Evolutionary conservation across 2,888 invertebrate genomes (phyloP).

Genomic region (Meganola albula): DNA sequence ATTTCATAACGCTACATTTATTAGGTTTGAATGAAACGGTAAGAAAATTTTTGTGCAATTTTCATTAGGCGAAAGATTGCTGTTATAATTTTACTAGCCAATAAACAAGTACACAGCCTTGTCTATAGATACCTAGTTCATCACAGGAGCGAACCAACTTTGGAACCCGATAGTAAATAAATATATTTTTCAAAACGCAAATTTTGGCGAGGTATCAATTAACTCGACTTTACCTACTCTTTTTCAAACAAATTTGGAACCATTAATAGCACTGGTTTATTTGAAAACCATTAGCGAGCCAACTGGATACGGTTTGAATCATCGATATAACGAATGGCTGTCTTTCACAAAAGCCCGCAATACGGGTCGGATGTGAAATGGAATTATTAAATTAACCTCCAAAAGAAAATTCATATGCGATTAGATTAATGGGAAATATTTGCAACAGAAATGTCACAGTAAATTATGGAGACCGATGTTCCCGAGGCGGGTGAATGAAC

Average conservation of each 20-base stretch:
- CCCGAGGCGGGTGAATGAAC: conserved; percentile 18
- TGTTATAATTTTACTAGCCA: no score
- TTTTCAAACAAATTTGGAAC: conserved; percentile 49
- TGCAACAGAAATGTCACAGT: conserved; percentile 6
- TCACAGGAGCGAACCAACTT: no score
- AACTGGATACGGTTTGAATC: conserved; percentile 51
- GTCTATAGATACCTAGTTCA: no score
- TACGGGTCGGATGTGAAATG: conserved; percentile 42
- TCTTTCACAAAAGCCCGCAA: conserved; percentile 48
- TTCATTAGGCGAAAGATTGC: no score
- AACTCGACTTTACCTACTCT: conserved; percentile 41
- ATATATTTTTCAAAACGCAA: no score
- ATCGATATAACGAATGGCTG: conserved; percentile 55
- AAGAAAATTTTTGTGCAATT: no score
- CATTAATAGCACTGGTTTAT: conserved; percentile 59
- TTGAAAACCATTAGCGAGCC: conserved; percentile 64
- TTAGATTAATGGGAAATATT: conserved; percentile 8
- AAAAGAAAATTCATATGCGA: conserved; percentile 21
- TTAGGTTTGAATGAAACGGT: conserved; percentile 13
- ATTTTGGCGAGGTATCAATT: conserved; percentile 53
- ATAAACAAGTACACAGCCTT: no score
- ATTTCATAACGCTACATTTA: conserved; percentile 8
- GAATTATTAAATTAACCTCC: conserved; percentile 39
- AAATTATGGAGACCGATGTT: conserved; percentile 19
- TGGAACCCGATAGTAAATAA: no score